phyloP scores from a whole-genome alignment of 2,797 vertebrate species.

The Columba guinea region DNA sequence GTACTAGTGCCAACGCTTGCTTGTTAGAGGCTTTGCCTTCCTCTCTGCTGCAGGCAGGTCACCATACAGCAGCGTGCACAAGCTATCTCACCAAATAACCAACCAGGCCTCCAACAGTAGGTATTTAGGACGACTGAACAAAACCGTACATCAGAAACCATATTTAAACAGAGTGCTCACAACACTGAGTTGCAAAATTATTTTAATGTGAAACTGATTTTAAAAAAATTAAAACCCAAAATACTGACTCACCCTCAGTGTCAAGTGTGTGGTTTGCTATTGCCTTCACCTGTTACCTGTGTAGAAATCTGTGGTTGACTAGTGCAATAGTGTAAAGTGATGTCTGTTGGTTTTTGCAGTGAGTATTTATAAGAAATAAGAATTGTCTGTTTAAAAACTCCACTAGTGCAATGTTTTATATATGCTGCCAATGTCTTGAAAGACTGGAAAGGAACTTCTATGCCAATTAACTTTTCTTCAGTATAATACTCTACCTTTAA shows the following conservation, averaged over 20 bases:
- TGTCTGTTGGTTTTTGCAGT: not conserved
- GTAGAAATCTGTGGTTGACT: not conserved
- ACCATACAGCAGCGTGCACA: fast-evolving
- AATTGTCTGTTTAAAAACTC: not conserved
- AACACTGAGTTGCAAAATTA: not conserved
- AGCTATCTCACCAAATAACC: not conserved
- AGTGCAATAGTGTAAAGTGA: not conserved
- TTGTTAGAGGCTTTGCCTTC: not conserved
- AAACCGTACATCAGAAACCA: not conserved
- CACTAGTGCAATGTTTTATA: not conserved
- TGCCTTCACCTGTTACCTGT: not conserved
- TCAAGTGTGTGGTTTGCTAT: not conserved
- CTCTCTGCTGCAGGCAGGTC: fast-evolving
- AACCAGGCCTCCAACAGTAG: not conserved
- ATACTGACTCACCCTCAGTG: no score
- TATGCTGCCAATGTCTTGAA: not conserved
- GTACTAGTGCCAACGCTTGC: fast-evolving
- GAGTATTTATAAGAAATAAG: not conserved
- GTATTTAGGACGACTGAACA: not conserved
- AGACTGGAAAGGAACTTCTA: not conserved
- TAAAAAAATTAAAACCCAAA: not conserved
- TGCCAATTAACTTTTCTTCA: not conserved
- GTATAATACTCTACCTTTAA: not conserved
- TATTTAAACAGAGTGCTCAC: not conserved
- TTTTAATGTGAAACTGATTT: not conserved